Percentiles rank a stretch among this genome's conserved stretches.
Evolutionary conservation across 23 tunicate genomes (phyloP).

Genomic region (Trididemnum miniatum): DNA sequence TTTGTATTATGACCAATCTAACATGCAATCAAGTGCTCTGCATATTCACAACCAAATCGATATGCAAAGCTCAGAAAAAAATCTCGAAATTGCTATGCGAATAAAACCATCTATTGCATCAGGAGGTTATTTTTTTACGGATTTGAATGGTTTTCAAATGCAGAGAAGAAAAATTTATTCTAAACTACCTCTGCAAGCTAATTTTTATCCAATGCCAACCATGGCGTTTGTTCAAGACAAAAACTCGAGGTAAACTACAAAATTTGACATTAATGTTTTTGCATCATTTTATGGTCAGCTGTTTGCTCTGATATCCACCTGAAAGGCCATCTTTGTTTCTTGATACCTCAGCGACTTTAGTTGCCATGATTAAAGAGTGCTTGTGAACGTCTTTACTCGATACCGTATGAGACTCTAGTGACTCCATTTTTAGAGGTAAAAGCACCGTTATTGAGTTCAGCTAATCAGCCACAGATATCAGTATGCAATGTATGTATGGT

Average conservation of each 20-base stretch:
- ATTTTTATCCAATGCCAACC: constrained; percentile 7
- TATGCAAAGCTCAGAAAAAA: neutral
- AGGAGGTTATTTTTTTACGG: neutral
- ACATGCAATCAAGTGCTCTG: neutral
- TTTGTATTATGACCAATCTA: too few species aligned
- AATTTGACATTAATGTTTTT: too few species aligned
- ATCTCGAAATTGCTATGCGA: neutral
- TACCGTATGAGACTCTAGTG: too few species aligned
- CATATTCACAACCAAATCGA: neutral
- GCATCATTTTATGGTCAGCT: too few species aligned
- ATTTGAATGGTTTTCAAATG: constrained; percentile 5
- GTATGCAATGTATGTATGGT: too few species aligned
- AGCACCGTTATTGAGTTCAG: too few species aligned
- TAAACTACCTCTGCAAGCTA: constrained; percentile 7
- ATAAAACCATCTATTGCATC: neutral
- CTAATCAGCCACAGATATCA: too few species aligned
- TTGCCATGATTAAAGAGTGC: neutral
- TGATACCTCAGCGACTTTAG: too few species aligned
- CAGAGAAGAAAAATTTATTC: neutral
- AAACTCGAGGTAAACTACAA: neutral
- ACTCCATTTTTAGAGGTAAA: too few species aligned
- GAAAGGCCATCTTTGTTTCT: too few species aligned
- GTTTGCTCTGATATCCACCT: too few species aligned
- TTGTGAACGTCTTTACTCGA: too few species aligned
- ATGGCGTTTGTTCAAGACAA: neutral